These are phyloP conservation scores for Cnemophilus loriae DNA, from an alignment of 2,113 vertebrate genomes.

Conservation along the genomic window DNA sequence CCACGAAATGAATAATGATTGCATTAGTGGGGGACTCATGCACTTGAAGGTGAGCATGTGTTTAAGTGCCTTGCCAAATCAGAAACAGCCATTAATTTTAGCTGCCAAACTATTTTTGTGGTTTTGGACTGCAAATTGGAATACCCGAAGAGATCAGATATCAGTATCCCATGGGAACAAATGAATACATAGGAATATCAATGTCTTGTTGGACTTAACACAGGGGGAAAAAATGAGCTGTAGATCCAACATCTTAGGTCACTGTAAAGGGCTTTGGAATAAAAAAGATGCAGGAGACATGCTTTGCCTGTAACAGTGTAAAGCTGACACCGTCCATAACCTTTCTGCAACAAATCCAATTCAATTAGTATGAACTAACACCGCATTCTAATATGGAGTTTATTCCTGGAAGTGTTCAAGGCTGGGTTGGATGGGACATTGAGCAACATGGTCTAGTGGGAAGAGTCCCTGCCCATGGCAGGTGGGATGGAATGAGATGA, in stretches of 20 bases:
- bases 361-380: background rate
- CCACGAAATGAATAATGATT: background rate
- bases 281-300: background rate
- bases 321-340: background rate
- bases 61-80: background rate
- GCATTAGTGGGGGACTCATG: background rate
- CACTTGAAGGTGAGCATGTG: background rate
- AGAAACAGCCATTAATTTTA: constrained; percentile 52
- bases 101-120: constrained; percentile 49
- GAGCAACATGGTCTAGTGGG: background rate
- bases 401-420: background rate
- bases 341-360: background rate
- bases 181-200: background rate
- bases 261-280: background rate
- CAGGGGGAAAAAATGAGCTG: background rate
- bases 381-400: background rate
- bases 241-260: constrained; percentile 1
- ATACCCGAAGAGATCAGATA: constrained; percentile 38
- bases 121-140: constrained; percentile 63
- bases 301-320: background rate
- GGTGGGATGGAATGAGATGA: background rate
- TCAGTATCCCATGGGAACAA: constrained; percentile 18
- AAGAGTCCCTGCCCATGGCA: background rate
- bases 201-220: background rate
- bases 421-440: background rate